phyloP scores from a whole-genome alignment of 2,888 invertebrate genomes.

The Megamerina dolium region DNA sequence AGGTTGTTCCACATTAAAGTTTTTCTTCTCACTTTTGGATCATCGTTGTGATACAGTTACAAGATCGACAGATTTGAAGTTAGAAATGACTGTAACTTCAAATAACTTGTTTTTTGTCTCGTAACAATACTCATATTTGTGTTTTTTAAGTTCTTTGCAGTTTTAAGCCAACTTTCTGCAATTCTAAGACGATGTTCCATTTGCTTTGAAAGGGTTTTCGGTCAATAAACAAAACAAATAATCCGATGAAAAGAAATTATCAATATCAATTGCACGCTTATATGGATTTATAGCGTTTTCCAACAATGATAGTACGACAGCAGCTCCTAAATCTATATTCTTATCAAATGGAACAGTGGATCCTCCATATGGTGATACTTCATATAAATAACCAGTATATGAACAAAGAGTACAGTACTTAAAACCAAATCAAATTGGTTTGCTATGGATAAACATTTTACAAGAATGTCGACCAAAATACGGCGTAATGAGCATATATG shows the following conservation, averaged over 20 bases:
- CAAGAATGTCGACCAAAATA: no score
- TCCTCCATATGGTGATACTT: background rate
- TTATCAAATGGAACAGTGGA: conserved; percentile 2
- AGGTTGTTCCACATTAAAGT: no score
- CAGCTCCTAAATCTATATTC: background rate
- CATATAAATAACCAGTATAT: conserved; percentile 2
- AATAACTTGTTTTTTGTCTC: conserved; percentile 2
- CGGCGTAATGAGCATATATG: no score
- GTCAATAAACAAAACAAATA: background rate
- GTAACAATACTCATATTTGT: background rate
- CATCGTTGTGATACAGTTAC: no score
- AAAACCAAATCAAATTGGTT: conserved; percentile 7
- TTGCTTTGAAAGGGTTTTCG: background rate
- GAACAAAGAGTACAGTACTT: conserved; percentile 8
- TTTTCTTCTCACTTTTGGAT: no score
- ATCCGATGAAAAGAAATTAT: background rate
- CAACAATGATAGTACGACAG: background rate
- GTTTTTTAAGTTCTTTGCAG: background rate
- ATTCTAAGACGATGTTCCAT: conserved; percentile 1
- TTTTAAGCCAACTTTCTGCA: background rate
- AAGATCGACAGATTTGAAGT: no score
- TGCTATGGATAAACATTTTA: no score
- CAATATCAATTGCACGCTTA: background rate
- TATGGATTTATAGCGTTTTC: background rate
- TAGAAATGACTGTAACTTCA: conserved; percentile 1